These are phyloP conservation scores for Sternotherus odoratus DNA, from an alignment of 2,797 vertebrate genomes.

Conservation along the genomic window DNA sequence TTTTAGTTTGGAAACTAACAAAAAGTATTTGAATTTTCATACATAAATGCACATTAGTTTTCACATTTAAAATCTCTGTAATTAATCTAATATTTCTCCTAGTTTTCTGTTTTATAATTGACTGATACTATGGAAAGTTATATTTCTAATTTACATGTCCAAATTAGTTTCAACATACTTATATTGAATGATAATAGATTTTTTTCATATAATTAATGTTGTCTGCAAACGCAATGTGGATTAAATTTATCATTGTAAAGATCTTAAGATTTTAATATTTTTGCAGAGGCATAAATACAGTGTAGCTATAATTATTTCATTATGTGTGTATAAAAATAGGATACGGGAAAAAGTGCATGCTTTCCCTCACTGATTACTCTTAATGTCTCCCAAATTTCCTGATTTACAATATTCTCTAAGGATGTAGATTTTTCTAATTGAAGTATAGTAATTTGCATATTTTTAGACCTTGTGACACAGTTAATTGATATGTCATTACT, in stretches of 20 bases:
- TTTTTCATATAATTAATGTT: constrained; percentile 88
- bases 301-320: constrained; percentile 88
- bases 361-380: constrained; percentile 88
- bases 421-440: constrained; percentile 89
- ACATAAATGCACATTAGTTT: constrained; percentile 52
- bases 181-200: constrained; percentile 86
- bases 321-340: constrained; percentile 88
- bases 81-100: constrained; percentile 72
- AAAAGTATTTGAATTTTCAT: constrained; percentile 56
- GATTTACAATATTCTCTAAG: constrained; percentile 89
- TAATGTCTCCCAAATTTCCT: constrained; percentile 90
- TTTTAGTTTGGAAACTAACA: constrained; percentile 47
- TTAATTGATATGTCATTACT: constrained; percentile 88
- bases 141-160: constrained; percentile 87
- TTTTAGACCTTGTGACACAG: constrained; percentile 87
- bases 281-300: constrained; percentile 84
- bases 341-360: constrained; percentile 83
- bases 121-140: constrained; percentile 65
- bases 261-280: constrained; percentile 87
- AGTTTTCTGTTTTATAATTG: constrained; percentile 68
- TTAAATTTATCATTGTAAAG: constrained; percentile 87
- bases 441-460: constrained; percentile 89
- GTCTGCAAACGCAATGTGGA: constrained; percentile 84
- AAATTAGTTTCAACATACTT: constrained; percentile 88
- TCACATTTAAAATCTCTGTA: constrained; percentile 63